Evolutionary conservation across 2,797 vertebrate genomes (phyloP), one percentile per base, ranked within the genome.

Genomic region (Distichodus sexfasciatus): DNA sequence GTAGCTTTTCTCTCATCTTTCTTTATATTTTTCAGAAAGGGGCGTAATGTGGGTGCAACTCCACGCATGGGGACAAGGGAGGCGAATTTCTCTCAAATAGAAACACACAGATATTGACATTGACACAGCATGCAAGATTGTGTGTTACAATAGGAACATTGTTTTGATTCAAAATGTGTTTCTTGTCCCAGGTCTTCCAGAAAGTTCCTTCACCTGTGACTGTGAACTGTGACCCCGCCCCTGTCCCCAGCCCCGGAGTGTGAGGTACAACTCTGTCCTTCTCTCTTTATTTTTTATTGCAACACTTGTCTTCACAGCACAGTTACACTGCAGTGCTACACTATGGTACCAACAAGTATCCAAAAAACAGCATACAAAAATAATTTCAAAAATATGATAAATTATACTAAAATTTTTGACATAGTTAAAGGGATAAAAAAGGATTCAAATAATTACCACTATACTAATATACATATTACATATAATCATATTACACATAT

Each of bases 141-240:
- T n/a, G n/a, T n/a, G n/a, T n/a, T n/a, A n/a, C n/a, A n/a, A n/a
- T n/a, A n/a, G n/a, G n/a, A n/a, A n/a, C n/a, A n/a, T n/a, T n/a
- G n/a, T n/a, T 62, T 59, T 57, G 17, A 41, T 26, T 50, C 6
- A 50, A 4, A 57, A 3, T 67, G 3, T 69, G 4, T 73, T 4
- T 69, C 23, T 50, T 41, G 24, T 7, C 35, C 77, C 74, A 93
- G 90, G 91, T 91, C 90, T 50, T 90, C 91, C 60, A 92, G 91
- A 90, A 92, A 93, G 89, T 93, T 93, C 80, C 91, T 93, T 74
- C 90, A 92, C 83, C 90, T 93, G 91, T 92, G 89, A 92, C 87
- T 85, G 80, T 86, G 78, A 81, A 75, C 80, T 79, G 75, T 73
- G 51, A 68, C 15, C 66, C 68, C 79, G n/a, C 74, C 84, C 58